A percentile compares a stretch with the other conserved stretches of the same genome.
These are phyloP conservation scores for Lasius platythorax DNA, from an alignment of 2,888 invertebrate genomes.

Conservation along the genomic window DNA sequence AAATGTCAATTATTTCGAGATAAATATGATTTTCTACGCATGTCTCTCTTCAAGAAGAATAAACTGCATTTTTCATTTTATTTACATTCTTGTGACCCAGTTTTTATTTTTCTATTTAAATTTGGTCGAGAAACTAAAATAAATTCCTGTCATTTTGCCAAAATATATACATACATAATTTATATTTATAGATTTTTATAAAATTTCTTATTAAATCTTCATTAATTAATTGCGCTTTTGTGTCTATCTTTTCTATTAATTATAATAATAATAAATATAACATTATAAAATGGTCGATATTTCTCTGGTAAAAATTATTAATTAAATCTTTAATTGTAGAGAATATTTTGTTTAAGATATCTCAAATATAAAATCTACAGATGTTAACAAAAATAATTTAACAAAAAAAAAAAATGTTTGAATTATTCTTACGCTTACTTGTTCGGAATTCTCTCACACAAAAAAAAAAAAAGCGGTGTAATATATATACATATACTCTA, in stretches of 20 bases:
- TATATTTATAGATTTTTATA: neutral
- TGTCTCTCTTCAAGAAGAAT: neutral
- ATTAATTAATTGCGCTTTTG: neutral
- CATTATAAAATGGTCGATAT: neutral
- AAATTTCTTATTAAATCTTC: neutral
- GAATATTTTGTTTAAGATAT: neutral
- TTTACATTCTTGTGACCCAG: neutral
- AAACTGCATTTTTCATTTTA: neutral
- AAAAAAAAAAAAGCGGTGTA: too few relatives aligned
- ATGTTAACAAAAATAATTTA: too few relatives aligned
- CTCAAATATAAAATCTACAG: neutral
- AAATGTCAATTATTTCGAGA: neutral
- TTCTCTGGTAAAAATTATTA: neutral
- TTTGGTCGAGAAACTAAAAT: neutral
- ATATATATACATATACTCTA: too few relatives aligned
- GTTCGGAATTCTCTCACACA: too few relatives aligned
- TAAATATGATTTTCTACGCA: neutral
- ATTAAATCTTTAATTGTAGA: neutral
- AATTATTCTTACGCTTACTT: neutral
- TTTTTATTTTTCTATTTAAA: neutral
- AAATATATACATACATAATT: neutral
- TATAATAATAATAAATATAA: neutral
- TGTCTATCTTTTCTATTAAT: neutral
- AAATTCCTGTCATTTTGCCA: neutral
- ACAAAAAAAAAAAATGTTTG: too few relatives aligned